Conservation (phyloP, 2,113 vertebrate species). For the Oostethus manadensis region DNA sequence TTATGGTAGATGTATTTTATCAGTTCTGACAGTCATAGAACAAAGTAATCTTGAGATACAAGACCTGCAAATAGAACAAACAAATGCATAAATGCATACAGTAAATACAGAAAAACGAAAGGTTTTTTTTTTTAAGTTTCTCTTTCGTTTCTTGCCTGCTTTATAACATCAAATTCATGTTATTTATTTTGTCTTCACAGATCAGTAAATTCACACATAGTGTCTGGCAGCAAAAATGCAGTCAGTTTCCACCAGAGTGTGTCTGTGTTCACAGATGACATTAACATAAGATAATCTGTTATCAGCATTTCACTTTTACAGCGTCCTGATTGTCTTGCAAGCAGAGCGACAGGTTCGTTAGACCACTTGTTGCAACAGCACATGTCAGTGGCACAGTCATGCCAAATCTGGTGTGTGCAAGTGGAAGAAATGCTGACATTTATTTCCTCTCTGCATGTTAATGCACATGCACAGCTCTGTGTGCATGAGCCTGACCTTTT, state of each 20-base stretch:
- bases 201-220: too few species aligned
- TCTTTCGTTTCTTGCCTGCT: too few species aligned
- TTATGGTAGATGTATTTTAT: too few species aligned
- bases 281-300: conserved; percentile 28
- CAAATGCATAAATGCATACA: too few species aligned
- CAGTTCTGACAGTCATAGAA: too few species aligned
- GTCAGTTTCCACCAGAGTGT: not conserved
- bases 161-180: too few species aligned
- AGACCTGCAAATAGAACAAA: too few species aligned
- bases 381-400: conserved; percentile 6
- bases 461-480: conserved; percentile 25
- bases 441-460: conserved; percentile 8
- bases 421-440: conserved; percentile 38
- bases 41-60: too few species aligned
- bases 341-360: conserved; percentile 30
- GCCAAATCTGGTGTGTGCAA: conserved; percentile 10
- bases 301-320: conserved; percentile 22
- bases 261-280: conserved; percentile 13
- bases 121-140: too few species aligned
- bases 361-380: conserved; percentile 28
- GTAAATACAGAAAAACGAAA: too few species aligned
- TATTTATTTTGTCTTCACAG: too few species aligned
- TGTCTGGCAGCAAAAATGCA: not conserved
- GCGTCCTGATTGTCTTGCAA: conserved; percentile 29
- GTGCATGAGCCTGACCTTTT: conserved; percentile 55